Base-by-base conservation (phyloP, 2,113 vertebrate species). In the Larimichthys crocea region DNA sequence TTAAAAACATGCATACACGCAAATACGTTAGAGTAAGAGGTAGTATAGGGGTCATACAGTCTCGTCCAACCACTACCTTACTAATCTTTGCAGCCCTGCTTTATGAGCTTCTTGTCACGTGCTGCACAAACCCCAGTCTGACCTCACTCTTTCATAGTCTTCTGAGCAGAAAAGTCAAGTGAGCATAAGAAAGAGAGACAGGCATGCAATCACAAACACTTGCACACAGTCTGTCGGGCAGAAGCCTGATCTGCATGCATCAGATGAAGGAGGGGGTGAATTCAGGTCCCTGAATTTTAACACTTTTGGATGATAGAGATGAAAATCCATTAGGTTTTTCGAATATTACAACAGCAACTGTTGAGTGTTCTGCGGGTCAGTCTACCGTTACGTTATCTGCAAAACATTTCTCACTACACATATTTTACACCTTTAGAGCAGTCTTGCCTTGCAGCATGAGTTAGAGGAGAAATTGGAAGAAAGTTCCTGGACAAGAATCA, bases 311-410 rank as follows among this genome's bases (percentile, higher is more conserved):
- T 44, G 22, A 46, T 74, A 24, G 44, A 74, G 76, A 79, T 72
- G 12, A 76, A 79, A 86, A 88, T 76, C 82, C 44, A 82, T 91
- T 71, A 62, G 6, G 8, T 74, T 86, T 83, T 89, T 85, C 70
- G 75, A 80, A 89, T 61, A 86, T 82, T 26, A 80, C 57, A 67
- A 84, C 64, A 83, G 82, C 5, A 53, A 82, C 4, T 61, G 76
- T 64, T 80, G 77, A 82, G 59, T 74, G 78, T 66, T 89, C 80
- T 65, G 65, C 40, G 20, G 62, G 35, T 79, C 60, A 69, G 12
- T 59, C 56, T 46, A 67, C 55, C 63, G 67, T 85, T n/a, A 74
- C n/a, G n/a, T 29, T 66, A 11, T 31, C 67, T 19, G 67, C 35
- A 59, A 72, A 55, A 68, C 42, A 63, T 81, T 81, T 78, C 79